Evolutionary conservation across 2,113 vertebrate genomes (phyloP), one percentile per base, ranked within the genome.

Genomic region (Myocastor coypus): DNA sequence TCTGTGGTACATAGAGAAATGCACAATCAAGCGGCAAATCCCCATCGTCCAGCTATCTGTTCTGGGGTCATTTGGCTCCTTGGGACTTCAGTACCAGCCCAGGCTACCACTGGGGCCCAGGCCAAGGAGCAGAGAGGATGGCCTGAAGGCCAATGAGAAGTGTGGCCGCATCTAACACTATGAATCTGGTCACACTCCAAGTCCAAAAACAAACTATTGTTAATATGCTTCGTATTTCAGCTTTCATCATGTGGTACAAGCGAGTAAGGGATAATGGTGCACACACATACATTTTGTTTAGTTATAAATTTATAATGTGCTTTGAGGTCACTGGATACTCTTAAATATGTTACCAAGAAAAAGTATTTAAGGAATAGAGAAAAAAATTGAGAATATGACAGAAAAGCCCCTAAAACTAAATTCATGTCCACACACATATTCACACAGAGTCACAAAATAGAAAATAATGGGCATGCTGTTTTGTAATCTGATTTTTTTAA

Each of bases 201-300:
- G 69, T 63, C 17, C 71, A 96, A 87, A 55, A 50, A 55, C 71
- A 89, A 81, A 94, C 92, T 96, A 95, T 95, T 81, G 91, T 75
- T 96, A 83, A 80, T 94, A 66, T 87, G 91, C 89, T 96, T 91
- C 87, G 73, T 91, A 96, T 96, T 97, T 94, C 89, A 86, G 68
- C 78, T 92, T 87, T 69, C 75, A 61, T 91, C 12, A 55, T 37
- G 71, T 95, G 92, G 88, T 83, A 82, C 63, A 95, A 84, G 78
- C 87, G 96, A 94, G 86, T 85, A 77, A 93, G 64, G 63, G 28
- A 68, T 84, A 89, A 87, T 91, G 75, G 87, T 95, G 89, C 94
- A 87, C 7, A 95, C 59, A 73, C 55, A 66, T 92, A 85, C 37
- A 77, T 17, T 34, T 91, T 69, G 19, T 32, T 81, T 92, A 87